Evolutionary conservation across 1,140 invertebrate species (phyloP).

Genomic region (Globodera ellingtonae): DNA sequence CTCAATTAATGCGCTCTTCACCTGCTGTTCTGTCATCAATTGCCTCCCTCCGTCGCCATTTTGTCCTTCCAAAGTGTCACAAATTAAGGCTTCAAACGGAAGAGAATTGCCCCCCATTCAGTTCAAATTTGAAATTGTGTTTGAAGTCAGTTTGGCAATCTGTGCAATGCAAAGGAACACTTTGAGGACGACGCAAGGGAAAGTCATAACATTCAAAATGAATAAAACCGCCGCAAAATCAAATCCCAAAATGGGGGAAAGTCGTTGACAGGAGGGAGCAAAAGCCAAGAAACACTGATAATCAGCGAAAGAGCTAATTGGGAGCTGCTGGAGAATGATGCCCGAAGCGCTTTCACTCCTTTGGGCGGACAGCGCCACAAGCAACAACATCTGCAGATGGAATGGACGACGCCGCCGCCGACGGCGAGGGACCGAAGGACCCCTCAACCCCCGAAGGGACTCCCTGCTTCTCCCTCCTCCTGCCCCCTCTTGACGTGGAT

Average conservation of each 20-base stretch:
- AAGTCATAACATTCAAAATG: too few relatives aligned
- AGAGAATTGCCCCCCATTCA: neutral
- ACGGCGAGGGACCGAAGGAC: neutral
- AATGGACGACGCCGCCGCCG: neutral
- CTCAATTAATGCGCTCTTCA: neutral
- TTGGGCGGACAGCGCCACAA: neutral
- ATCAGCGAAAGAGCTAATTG: neutral
- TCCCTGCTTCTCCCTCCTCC: neutral
- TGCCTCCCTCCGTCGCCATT: neutral
- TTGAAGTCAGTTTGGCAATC: too few relatives aligned
- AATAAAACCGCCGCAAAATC: neutral
- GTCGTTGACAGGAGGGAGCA: neutral
- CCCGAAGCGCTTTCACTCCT: neutral
- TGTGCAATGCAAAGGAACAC: too few relatives aligned
- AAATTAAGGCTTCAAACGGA: neutral
- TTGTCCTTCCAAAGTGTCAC: neutral
- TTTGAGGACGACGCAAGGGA: too few relatives aligned
- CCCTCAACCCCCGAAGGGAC: neutral
- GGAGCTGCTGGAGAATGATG: neutral
- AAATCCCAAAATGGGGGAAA: neutral
- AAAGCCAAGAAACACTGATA: neutral
- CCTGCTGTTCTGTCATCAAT: neutral
- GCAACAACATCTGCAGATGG: neutral
- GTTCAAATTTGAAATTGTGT: neutral
- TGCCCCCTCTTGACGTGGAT: constrained; percentile 11